These are phyloP conservation scores for Tipula helvola DNA, from an alignment of 2,888 invertebrate species.

Conservation along the genomic window DNA sequence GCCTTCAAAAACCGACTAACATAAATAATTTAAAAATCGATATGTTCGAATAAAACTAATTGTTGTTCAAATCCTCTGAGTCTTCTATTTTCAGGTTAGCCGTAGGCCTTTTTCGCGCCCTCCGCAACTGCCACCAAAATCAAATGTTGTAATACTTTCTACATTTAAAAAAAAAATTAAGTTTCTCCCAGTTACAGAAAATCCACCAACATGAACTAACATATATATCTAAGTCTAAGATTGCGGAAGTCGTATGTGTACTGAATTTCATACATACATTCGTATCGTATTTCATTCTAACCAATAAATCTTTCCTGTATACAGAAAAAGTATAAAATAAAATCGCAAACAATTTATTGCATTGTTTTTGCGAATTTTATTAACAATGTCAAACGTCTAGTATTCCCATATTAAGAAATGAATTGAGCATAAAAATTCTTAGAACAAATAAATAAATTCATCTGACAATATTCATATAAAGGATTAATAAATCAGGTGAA, in stretches of 20 bases:
- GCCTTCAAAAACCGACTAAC: too few species aligned
- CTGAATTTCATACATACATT: background rate
- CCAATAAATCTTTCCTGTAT: background rate
- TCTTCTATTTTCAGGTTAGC: too few species aligned
- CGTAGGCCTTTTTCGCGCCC: too few species aligned
- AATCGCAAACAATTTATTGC: background rate
- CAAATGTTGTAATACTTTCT: too few species aligned
- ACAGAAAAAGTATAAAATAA: background rate
- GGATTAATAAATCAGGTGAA: background rate
- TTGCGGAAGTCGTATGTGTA: background rate
- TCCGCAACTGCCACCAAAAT: too few species aligned
- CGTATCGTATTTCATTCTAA: background rate
- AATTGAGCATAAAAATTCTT: background rate
- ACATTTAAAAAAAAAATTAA: too few species aligned
- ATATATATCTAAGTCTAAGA: background rate
- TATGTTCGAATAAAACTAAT: too few species aligned
- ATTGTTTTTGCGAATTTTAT: background rate
- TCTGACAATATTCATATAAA: background rate
- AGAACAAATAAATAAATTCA: background rate
- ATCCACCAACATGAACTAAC: too few species aligned
- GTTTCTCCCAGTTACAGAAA: too few species aligned
- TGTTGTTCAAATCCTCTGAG: too few species aligned
- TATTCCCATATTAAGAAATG: background rate
- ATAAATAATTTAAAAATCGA: too few species aligned
- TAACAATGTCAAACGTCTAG: background rate